A percentile compares a stretch with the other conserved stretches of the same genome.
Evolutionary conservation across 2,797 vertebrate species (phyloP).

Genomic region (Phylloscopus collybita): DNA sequence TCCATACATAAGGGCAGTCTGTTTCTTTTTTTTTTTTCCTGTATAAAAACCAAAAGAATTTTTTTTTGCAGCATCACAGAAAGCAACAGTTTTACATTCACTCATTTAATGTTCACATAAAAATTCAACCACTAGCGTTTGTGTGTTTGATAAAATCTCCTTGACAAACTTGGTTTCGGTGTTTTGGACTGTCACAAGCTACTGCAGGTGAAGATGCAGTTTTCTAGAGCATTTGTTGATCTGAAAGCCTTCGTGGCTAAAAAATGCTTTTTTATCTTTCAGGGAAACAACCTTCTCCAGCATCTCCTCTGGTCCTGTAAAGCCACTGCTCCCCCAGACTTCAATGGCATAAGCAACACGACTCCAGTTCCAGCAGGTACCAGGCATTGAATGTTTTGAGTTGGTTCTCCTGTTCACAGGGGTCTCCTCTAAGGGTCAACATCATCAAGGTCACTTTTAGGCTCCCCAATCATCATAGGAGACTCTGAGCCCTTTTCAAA

Average conservation of each 20-base stretch:
- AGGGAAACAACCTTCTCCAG: slow-evolving; percentile 48
- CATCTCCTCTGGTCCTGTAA: slow-evolving; percentile 69
- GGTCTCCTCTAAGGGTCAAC: slow-evolving; percentile 87
- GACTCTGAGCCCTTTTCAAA: slow-evolving; percentile 91
- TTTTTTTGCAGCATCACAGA: slow-evolving; percentile 76
- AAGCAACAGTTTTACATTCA: slow-evolving; percentile 79
- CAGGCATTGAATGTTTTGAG: slow-evolving; percentile 4
- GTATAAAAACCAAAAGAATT: slow-evolving; percentile 80
- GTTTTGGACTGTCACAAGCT: slow-evolving; percentile 19
- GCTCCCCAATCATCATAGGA: slow-evolving; percentile 97
- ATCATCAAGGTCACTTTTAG: slow-evolving; percentile 96
- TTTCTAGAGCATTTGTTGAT: slow-evolving; percentile 35
- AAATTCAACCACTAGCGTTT: slow-evolving; percentile 73
- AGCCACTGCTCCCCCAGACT: slow-evolving; percentile 62
- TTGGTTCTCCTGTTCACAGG: background rate
- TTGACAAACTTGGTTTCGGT: slow-evolving; percentile 51
- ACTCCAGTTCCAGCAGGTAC: slow-evolving; percentile 65
- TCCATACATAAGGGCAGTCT: slow-evolving; percentile 76
- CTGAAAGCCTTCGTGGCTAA: slow-evolving; percentile 50
- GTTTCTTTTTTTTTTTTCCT: slow-evolving; percentile 49
- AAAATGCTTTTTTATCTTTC: slow-evolving; percentile 26
- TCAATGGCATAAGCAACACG: slow-evolving; percentile 34
- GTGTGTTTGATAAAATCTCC: slow-evolving; percentile 73
- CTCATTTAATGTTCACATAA: slow-evolving; percentile 74
- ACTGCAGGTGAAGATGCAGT: slow-evolving; percentile 26